phyloP scores from a whole-genome alignment of 2,113 vertebrate species.

The Chionodraco myersi region DNA sequence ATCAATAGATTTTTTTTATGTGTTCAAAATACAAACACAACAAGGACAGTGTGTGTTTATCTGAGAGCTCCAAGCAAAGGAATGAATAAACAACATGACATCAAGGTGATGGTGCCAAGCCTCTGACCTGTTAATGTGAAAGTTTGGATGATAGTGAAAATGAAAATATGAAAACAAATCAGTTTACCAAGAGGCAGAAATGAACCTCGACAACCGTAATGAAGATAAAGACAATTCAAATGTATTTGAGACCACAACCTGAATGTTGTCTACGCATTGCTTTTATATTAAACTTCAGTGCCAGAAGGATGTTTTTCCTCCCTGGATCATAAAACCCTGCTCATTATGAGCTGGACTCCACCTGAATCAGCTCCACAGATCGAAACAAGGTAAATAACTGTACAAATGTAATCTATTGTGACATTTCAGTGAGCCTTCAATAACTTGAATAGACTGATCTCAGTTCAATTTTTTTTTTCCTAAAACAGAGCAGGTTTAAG shows the following conservation, averaged over 20 bases:
- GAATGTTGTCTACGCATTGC: background rate
- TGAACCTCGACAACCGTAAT: background rate
- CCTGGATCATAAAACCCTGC: background rate
- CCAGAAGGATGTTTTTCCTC: background rate
- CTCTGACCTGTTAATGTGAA: background rate
- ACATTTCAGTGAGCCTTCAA: background rate
- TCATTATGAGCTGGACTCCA: background rate
- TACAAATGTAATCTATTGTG: background rate
- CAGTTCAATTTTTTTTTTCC: background rate
- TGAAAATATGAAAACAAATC: slow-evolving; percentile 3
- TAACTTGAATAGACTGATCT: background rate
- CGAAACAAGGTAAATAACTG: background rate
- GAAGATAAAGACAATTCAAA: background rate
- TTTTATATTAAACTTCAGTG: no score
- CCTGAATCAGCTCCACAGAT: background rate
- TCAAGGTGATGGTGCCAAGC: background rate
- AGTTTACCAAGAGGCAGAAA: background rate
- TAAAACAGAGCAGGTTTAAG: background rate
- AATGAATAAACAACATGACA: background rate
- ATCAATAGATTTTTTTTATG: background rate
- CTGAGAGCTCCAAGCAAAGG: background rate
- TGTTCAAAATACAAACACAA: background rate
- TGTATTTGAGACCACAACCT: background rate
- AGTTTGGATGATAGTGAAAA: background rate
- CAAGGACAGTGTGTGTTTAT: background rate